Conservation (phyloP, 2,797 vertebrate species). For the Amblyraja radiata region DNA sequence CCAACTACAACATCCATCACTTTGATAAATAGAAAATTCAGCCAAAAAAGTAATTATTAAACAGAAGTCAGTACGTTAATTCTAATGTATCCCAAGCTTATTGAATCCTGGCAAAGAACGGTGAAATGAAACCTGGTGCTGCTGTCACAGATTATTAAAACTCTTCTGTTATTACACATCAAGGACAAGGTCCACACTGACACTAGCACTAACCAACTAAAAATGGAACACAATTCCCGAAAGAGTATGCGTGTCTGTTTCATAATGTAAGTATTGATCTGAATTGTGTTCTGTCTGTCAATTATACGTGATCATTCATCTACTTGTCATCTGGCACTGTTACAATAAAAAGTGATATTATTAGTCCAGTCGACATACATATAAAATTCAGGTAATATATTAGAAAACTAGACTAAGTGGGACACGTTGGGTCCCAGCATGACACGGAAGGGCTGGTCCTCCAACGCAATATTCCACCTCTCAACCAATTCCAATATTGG, state of each 20-base stretch:
- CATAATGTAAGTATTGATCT: slow-evolving; percentile 17
- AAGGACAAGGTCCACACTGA: slow-evolving; percentile 13
- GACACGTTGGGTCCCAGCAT: no score
- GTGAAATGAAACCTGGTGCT: slow-evolving; percentile 13
- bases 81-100: background rate
- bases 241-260: background rate
- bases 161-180: slow-evolving; percentile 10
- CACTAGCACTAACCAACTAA: slow-evolving; percentile 5
- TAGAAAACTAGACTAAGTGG: background rate
- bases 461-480: no score
- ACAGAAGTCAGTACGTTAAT: background rate
- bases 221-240: slow-evolving; percentile 10
- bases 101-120: slow-evolving; percentile 25
- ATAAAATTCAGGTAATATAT: background rate
- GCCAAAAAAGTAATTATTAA: background rate
- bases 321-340: background rate
- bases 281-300: slow-evolving; percentile 16
- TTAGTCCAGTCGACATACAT: background rate
- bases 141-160: slow-evolving; percentile 29
- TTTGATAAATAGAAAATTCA: slow-evolving; percentile 5
- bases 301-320: slow-evolving; percentile 1
- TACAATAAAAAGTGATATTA: background rate
- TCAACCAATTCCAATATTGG: no score
- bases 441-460: no score
- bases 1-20: background rate